A percentile compares a stretch with the other conserved stretches of the same genome.
Evolutionary conservation across 2,113 vertebrate species (phyloP).

Genomic region (Hemichromis elongatus): DNA sequence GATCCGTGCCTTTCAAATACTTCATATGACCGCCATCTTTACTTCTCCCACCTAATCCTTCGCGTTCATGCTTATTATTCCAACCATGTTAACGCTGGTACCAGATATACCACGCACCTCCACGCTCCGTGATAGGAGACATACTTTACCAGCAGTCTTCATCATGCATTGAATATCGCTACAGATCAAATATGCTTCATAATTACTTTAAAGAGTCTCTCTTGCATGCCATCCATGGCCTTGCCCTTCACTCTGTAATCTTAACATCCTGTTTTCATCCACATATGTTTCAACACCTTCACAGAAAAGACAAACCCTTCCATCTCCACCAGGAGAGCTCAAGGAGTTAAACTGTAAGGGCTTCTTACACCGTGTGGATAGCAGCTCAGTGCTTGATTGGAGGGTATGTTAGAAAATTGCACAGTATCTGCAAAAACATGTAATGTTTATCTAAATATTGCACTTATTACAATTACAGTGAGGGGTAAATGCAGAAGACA

Average conservation of each 20-base stretch:
- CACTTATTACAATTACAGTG: not conserved
- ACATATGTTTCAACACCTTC: not conserved
- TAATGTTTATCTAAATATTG: not conserved
- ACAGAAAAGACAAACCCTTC: not conserved
- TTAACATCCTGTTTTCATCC: not conserved
- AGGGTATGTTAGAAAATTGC: not conserved
- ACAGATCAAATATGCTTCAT: not conserved
- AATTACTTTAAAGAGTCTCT: not conserved
- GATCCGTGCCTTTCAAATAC: slow-evolving; percentile 28
- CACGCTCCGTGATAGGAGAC: not conserved
- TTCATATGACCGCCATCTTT: not conserved
- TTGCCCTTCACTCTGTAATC: not conserved
- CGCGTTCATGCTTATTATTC: slow-evolving; percentile 27
- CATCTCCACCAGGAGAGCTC: not conserved
- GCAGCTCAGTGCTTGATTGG: not conserved
- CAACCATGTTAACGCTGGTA: not conserved
- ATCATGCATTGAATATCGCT: not conserved
- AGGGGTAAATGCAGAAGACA: not conserved
- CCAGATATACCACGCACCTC: not conserved
- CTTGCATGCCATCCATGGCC: not conserved
- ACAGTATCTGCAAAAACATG: not conserved
- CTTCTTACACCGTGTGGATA: not conserved
- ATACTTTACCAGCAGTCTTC: not conserved
- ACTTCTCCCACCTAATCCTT: not conserved
- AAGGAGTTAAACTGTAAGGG: not conserved